Conservation (phyloP, 2,888 invertebrate genomes). For the Cetonia aurata region DNA sequence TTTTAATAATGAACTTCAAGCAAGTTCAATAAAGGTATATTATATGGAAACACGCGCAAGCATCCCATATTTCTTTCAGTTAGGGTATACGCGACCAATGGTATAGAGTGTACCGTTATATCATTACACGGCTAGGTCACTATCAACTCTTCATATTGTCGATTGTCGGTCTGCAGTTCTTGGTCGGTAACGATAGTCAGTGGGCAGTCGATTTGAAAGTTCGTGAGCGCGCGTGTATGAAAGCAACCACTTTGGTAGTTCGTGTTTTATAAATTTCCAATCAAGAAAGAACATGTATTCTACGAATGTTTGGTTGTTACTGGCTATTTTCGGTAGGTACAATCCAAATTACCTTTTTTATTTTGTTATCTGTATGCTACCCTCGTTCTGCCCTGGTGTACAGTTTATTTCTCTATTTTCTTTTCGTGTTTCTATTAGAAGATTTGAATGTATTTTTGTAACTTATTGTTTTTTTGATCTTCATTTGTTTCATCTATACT, state of each 20-base stretch:
- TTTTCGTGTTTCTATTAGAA: too few relatives aligned
- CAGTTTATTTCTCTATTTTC: too few relatives aligned
- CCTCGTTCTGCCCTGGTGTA: too few relatives aligned
- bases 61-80: too few relatives aligned
- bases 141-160: slow-evolving; percentile 44
- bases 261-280: slow-evolving; percentile 37
- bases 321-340: slow-evolving; percentile 50
- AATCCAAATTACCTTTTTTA: background rate
- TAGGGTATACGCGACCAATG: too few relatives aligned
- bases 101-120: slow-evolving; percentile 42
- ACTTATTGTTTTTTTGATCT: too few relatives aligned
- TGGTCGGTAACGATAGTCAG: slow-evolving; percentile 45
- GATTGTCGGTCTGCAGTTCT: slow-evolving; percentile 13
- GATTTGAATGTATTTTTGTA: too few relatives aligned
- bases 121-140: slow-evolving; percentile 50
- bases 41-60: too few relatives aligned
- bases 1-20: too few relatives aligned
- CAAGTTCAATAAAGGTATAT: too few relatives aligned
- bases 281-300: slow-evolving; percentile 46
- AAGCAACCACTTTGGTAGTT: background rate
- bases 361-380: too few relatives aligned
- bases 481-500: too few relatives aligned
- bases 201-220: slow-evolving; percentile 50
- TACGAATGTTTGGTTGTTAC: slow-evolving; percentile 46
- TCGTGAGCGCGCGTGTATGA: slow-evolving; percentile 43